These are phyloP conservation scores for Avahi laniger DNA, from an alignment of 2,797 vertebrate genomes.

Conservation along the genomic window DNA sequence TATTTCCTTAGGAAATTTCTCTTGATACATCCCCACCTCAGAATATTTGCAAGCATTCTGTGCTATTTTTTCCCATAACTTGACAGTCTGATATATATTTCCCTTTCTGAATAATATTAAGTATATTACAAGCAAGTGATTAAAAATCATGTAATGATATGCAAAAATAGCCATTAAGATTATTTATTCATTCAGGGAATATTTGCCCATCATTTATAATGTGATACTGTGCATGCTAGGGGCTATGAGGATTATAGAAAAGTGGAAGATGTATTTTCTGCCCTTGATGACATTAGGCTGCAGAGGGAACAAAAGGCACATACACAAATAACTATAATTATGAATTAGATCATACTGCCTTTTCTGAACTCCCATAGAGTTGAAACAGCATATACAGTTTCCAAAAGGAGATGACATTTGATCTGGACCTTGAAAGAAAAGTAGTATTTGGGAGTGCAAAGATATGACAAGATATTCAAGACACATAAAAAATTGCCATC, in stretches of 20 bases:
- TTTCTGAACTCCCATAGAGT: neutral
- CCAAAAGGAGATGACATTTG: neutral
- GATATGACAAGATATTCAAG: neutral
- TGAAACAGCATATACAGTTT: neutral
- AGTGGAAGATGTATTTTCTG: neutral
- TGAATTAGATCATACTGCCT: neutral
- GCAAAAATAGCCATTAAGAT: neutral
- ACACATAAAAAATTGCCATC: neutral
- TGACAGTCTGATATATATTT: neutral
- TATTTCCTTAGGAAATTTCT: neutral
- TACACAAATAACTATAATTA: neutral
- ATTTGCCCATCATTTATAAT: neutral
- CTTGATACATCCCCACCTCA: neutral
- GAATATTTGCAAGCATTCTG: neutral
- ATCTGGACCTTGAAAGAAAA: neutral
- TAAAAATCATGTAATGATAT: neutral
- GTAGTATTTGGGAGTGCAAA: neutral
- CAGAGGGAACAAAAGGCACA: neutral
- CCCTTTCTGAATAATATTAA: neutral
- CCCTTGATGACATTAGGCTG: neutral
- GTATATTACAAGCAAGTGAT: neutral
- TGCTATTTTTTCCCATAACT: neutral
- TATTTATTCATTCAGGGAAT: neutral
- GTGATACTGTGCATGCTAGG: neutral
- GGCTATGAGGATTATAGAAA: neutral